Evolutionary conservation across 2,797 vertebrate genomes (phyloP).

Genomic region (Momotus momota): DNA sequence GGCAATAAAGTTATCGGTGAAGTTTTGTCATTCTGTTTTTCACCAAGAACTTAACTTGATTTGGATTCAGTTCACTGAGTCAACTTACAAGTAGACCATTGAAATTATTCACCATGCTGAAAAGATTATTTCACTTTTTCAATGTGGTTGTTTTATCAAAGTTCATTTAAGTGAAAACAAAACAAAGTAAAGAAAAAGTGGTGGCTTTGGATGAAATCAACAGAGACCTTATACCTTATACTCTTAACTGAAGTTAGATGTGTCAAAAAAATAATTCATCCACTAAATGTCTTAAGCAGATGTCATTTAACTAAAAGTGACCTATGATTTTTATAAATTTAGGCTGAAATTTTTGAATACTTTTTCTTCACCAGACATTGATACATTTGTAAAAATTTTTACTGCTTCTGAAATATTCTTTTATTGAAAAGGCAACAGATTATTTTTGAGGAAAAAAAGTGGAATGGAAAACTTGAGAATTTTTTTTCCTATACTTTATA

Average conservation of each 20-base stretch:
- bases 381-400: neutral
- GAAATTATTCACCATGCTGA: neutral
- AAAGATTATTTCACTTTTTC: neutral
- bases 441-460: neutral
- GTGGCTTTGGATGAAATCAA: neutral
- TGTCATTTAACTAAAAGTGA: neutral
- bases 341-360: fast-evolving
- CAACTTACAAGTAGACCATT: neutral
- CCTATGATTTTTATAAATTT: neutral
- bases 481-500: neutral
- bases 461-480: fast-evolving
- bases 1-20: neutral
- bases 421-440: neutral
- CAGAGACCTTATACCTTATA: neutral
- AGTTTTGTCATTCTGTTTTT: neutral
- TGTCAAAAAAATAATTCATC: neutral
- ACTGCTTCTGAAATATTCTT: neutral
- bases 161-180: neutral
- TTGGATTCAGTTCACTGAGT: neutral
- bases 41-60: neutral
- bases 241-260: neutral
- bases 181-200: fast-evolving
- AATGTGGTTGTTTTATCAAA: neutral
- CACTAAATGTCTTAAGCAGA: neutral
- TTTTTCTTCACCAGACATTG: neutral